phyloP scores from a whole-genome alignment of 2,797 vertebrate species.

The Tarsius wallacei region DNA sequence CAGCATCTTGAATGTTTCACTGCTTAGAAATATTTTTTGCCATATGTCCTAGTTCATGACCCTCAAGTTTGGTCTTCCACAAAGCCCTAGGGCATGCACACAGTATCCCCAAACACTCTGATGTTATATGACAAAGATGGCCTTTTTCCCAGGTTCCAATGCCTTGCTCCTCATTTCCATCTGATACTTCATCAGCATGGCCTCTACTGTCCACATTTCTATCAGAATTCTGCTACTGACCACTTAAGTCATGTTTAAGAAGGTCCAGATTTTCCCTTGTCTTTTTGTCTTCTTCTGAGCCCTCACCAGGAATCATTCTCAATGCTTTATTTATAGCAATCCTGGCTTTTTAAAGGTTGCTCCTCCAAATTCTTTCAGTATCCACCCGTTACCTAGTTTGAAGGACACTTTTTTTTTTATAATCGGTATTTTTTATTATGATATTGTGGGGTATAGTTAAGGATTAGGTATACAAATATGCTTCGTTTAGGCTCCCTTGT shows the following conservation, averaged over 20 bases:
- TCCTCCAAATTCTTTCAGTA: background rate
- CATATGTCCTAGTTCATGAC: background rate
- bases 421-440: too few species aligned
- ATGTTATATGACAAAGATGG: background rate
- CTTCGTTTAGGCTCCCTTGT: too few species aligned
- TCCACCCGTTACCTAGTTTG: background rate
- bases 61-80: background rate
- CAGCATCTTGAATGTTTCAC: background rate
- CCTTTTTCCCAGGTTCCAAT: background rate
- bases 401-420: background rate
- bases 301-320: background rate
- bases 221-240: background rate
- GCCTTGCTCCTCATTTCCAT: background rate
- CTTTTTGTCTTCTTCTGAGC: background rate
- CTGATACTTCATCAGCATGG: background rate
- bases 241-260: background rate
- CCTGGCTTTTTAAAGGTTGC: background rate
- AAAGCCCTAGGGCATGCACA: background rate
- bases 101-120: background rate
- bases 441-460: too few species aligned
- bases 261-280: background rate
- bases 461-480: too few species aligned
- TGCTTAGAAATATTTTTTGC: background rate
- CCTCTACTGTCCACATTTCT: background rate
- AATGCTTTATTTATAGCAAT: background rate